Evolutionary conservation across 30 jellyfish, hydroid and myxozoan genomes (phyloP).

Genomic region (Clytia hemisphaerica): DNA sequence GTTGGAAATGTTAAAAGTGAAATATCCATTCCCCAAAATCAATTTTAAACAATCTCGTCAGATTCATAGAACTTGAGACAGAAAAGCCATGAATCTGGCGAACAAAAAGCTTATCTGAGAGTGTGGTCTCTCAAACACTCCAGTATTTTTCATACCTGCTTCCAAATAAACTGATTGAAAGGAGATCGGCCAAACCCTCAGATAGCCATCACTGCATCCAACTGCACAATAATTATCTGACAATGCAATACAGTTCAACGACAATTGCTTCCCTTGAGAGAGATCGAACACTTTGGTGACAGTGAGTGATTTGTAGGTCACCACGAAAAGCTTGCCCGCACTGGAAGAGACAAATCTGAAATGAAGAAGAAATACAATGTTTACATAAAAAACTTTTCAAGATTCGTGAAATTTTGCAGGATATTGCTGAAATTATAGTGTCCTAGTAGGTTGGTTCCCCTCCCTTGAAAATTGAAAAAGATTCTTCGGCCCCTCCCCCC

Average conservation of each 20-base stretch:
- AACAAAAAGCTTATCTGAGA: too few species aligned
- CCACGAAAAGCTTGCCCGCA: slow-evolving; percentile 43
- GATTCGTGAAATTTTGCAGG: too few species aligned
- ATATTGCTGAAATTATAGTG: too few species aligned
- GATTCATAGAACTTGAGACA: too few species aligned
- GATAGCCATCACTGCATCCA: slow-evolving; percentile 65
- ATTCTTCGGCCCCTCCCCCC: too few species aligned
- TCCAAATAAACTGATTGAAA: slow-evolving; percentile 71
- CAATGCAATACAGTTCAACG: slow-evolving; percentile 40
- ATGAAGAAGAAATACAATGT: not conserved
- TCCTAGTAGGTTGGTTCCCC: too few species aligned
- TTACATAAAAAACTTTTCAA: too few species aligned
- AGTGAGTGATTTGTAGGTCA: slow-evolving; percentile 39
- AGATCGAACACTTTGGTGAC: slow-evolving; percentile 27
- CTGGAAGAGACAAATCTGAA: slow-evolving; percentile 52
- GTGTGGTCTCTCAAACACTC: not conserved
- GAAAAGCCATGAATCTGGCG: too few species aligned
- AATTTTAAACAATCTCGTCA: too few species aligned
- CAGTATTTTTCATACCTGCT: slow-evolving; percentile 48
- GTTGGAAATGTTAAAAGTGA: too few species aligned
- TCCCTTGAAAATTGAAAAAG: too few species aligned
- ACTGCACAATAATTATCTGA: slow-evolving; percentile 59
- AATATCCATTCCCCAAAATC: too few species aligned
- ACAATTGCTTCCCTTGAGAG: not conserved
- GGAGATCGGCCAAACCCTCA: slow-evolving; percentile 75